Base-by-base conservation (phyloP, 2,113 vertebrate species). In the Plectropomus leopardus region DNA sequence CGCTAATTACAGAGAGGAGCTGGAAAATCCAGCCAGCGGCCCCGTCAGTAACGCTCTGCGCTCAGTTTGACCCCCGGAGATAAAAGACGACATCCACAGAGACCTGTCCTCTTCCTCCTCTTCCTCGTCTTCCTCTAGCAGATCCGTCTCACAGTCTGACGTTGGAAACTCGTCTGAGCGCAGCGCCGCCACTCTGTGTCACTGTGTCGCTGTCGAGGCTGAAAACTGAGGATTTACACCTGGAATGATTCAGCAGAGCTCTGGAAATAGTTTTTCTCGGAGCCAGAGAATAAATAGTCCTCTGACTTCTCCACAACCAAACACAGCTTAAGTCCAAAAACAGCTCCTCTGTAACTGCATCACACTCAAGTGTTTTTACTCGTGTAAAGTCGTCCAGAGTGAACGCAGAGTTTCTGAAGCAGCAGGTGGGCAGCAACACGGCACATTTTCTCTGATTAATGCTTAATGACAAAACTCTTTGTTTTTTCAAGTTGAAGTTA, bases 1-100 rank as follows among this genome's bases (percentile, higher is more conserved):
- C 59, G 26, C 73, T 94, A 92, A 92, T 94, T 90, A 88, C 59
- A 87, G 48, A 74, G 58, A 80, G 82, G 78, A 83, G 77, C 79
- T 68, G 34, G 36, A 59, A 78, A 84, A 80, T 74, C 78, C 74
- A 75, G 42, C 36, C 66, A 36, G 75, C 8, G 21, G 57, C 30
- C 26, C 23, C 14, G 72, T 77, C 83, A 60, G 85, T 91, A 85
- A 79, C 72, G 71, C 75, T 61, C 70, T 66, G 48, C 74, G 84
- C 71, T 81, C 66, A 21, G 55, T 72, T 63, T 84, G 75, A 70
- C 28, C 63, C 61, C 0, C 2, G 42, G 8, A 73, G 58, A 80
- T 71, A 74, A 86, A 90, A 67, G 64, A 64, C 26, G 23, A 68
- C 53, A 5, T 55, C 54, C 72, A 63, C 45, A 79, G 69, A 51